These are phyloP conservation scores for Sinocyclocheilus anshuiensis DNA, from an alignment of 2,113 vertebrate genomes.

Conservation along the genomic window DNA sequence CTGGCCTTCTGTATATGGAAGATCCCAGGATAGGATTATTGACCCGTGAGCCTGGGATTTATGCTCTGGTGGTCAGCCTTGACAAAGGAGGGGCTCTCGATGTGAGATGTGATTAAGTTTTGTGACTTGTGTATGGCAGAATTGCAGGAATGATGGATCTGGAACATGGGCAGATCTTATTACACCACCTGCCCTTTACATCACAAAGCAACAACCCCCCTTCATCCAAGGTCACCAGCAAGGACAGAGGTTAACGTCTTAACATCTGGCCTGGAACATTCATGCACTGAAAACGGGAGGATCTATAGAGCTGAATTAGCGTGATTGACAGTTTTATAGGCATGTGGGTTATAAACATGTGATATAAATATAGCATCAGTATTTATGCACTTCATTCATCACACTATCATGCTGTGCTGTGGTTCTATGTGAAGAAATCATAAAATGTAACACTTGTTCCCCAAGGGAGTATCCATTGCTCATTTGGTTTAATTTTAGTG, in stretches of 20 bases:
- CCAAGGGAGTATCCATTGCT: slow-evolving; percentile 10
- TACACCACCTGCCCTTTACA: slow-evolving; percentile 42
- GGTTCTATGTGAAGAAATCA: not conserved
- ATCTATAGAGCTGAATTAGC: not conserved
- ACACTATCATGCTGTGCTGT: not conserved
- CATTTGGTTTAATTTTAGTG: slow-evolving; percentile 39
- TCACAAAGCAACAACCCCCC: slow-evolving; percentile 27
- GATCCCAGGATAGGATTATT: slow-evolving; percentile 32
- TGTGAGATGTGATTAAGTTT: slow-evolving; percentile 38
- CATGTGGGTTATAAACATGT: not conserved
- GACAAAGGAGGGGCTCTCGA: not conserved
- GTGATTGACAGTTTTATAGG: not conserved
- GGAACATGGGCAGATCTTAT: slow-evolving; percentile 37
- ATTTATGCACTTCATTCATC: slow-evolving; percentile 13
- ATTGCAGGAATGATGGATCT: slow-evolving; percentile 36
- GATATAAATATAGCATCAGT: slow-evolving; percentile 22
- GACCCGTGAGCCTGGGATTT: slow-evolving; percentile 32
- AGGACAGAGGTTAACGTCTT: slow-evolving; percentile 34
- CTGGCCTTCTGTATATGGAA: not conserved
- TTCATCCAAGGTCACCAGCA: slow-evolving; percentile 24
- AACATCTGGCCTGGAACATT: slow-evolving; percentile 26
- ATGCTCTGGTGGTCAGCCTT: slow-evolving; percentile 24
- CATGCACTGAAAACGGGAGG: not conserved
- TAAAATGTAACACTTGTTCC: not conserved
- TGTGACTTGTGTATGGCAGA: slow-evolving; percentile 35